Conservation (phyloP, 2,888 invertebrate genomes). For the Tinea semifulvella region DNA sequence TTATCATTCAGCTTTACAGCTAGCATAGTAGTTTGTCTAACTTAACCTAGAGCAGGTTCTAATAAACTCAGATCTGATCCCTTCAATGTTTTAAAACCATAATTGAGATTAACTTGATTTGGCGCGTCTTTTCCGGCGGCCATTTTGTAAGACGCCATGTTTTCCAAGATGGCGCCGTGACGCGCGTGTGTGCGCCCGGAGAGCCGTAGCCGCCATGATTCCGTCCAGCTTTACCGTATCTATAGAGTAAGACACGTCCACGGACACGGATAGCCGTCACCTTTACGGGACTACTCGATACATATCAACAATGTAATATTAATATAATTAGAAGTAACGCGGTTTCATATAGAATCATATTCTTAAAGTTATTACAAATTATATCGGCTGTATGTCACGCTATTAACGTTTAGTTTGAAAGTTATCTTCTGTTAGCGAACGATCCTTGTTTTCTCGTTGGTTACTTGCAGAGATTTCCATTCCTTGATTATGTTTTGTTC, state of each 20-base stretch:
- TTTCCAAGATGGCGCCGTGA: neutral
- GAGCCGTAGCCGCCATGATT: conserved; percentile 59
- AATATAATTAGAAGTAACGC: conserved; percentile 64
- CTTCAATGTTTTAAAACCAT: conserved; percentile 21
- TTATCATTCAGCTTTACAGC: too few species aligned
- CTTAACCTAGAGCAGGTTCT: too few species aligned
- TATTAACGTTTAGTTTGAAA: too few species aligned
- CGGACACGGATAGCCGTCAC: conserved; percentile 64
- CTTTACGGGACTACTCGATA: conserved; percentile 75
- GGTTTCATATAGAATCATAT: conserved; percentile 67
- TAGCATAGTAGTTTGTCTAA: too few species aligned
- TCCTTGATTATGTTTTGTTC: too few species aligned
- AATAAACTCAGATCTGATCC: conserved; percentile 31
- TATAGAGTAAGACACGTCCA: conserved; percentile 68
- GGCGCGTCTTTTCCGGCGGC: neutral
- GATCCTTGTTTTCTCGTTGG: too few species aligned
- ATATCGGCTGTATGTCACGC: conserved; percentile 60
- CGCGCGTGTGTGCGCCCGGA: conserved; percentile 25
- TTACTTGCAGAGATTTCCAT: too few species aligned
- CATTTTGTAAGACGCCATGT: neutral
- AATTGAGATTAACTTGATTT: too few species aligned
- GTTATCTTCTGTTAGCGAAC: too few species aligned
- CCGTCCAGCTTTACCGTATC: conserved; percentile 65
- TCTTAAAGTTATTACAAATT: conserved; percentile 39
- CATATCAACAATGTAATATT: conserved; percentile 76